Conservation (phyloP, 2,113 vertebrate species). For the Willisornis vidua region DNA sequence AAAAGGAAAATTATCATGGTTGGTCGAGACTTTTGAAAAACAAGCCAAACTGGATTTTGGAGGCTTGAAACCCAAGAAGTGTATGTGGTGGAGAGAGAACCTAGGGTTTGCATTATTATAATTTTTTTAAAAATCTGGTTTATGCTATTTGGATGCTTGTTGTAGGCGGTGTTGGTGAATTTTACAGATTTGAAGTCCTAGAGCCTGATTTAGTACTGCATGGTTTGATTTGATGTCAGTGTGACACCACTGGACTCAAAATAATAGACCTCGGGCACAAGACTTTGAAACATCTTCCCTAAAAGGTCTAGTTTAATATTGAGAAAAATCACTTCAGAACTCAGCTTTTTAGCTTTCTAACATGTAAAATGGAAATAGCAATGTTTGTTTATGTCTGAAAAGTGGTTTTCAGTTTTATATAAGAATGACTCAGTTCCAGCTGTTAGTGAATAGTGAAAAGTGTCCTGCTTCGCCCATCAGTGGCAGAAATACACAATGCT, state of each 20-base stretch:
- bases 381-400: not conserved
- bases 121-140: not conserved
- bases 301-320: not conserved
- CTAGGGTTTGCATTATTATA: not conserved
- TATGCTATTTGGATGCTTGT: not conserved
- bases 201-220: not conserved
- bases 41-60: not conserved
- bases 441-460: not conserved
- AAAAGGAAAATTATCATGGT: not conserved
- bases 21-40: not conserved
- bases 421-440: not conserved
- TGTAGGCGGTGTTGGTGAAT: not conserved
- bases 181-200: not conserved
- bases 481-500: not conserved
- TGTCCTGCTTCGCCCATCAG: not conserved
- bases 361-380: not conserved
- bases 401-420: not conserved
- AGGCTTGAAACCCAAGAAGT: not conserved
- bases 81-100: not conserved
- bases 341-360: not conserved
- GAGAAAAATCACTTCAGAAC: not conserved
- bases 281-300: not conserved
- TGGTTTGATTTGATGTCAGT: not conserved
- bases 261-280: not conserved
- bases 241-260: not conserved